These are phyloP conservation scores for Rhodeus uyekii DNA, from an alignment of 2,797 vertebrate genomes.

Conservation along the genomic window DNA sequence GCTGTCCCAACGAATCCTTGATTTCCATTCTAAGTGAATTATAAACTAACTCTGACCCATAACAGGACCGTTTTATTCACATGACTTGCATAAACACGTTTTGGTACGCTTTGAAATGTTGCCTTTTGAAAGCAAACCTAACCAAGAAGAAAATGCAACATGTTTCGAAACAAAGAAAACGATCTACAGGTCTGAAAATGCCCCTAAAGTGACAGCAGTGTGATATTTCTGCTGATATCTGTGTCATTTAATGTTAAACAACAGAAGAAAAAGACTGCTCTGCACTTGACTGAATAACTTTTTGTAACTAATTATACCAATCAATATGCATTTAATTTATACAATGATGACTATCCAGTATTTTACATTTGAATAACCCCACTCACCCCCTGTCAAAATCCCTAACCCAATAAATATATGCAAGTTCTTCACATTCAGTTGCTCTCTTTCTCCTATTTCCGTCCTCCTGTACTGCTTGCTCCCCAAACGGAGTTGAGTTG, in stretches of 20 bases:
- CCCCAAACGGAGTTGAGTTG: slow-evolving; percentile 55
- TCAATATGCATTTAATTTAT: background rate
- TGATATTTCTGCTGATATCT: background rate
- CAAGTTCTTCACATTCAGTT: slow-evolving; percentile 56
- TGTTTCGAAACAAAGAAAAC: background rate
- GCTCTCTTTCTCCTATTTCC: slow-evolving; percentile 36
- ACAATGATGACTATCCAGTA: background rate
- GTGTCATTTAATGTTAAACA: background rate
- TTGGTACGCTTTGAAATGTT: background rate
- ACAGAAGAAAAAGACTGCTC: background rate
- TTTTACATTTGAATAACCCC: background rate
- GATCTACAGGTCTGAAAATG: background rate
- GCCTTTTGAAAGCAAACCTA: background rate
- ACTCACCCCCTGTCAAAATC: too few relatives aligned
- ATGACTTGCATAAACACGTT: background rate
- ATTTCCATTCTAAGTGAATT: background rate
- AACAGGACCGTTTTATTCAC: background rate
- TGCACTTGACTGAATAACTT: background rate
- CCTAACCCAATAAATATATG: slow-evolving; percentile 19
- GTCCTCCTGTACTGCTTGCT: slow-evolving; percentile 13
- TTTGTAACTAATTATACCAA: background rate
- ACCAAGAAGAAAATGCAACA: background rate
- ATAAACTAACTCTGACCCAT: background rate
- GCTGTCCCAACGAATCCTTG: background rate
- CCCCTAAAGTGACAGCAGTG: background rate